Percentiles rank a stretch among this genome's conserved stretches.
Conservation (phyloP, 2,797 vertebrate genomes). For the Philypnodon macrostomus region DNA sequence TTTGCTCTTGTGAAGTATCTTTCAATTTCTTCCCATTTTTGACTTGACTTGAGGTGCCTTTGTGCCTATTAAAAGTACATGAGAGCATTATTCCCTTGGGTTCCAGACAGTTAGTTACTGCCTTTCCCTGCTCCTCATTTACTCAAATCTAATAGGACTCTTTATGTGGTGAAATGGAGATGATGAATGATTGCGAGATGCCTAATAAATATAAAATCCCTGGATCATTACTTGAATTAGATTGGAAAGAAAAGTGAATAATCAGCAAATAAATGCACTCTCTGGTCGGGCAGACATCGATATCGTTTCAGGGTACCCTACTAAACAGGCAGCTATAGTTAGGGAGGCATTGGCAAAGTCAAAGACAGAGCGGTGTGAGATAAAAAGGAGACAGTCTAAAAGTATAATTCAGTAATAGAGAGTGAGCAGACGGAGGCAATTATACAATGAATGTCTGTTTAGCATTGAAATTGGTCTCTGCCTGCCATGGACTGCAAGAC, state of each 20-base stretch:
- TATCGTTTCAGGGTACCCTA: conserved; percentile 36
- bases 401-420: conserved; percentile 42
- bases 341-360: conserved; percentile 13
- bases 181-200: conserved; percentile 47
- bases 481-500: conserved; percentile 8
- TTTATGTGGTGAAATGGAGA: conserved; percentile 55
- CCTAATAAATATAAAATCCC: conserved; percentile 69
- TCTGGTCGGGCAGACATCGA: conserved; percentile 42
- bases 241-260: conserved; percentile 63
- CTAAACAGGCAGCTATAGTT: conserved; percentile 20
- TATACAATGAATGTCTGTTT: conserved; percentile 43
- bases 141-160: conserved; percentile 52
- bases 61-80: conserved; percentile 14
- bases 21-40: not conserved
- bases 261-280: conserved; percentile 52
- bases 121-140: conserved; percentile 50
- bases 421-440: conserved; percentile 38
- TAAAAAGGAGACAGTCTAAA: conserved; percentile 24
- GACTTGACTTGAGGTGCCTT: conserved; percentile 14
- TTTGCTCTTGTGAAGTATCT: not conserved
- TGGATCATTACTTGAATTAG: conserved; percentile 68
- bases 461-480: conserved; percentile 40
- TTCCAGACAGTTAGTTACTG: conserved; percentile 41
- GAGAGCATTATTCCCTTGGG: conserved; percentile 21
- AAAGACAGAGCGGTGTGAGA: conserved; percentile 8